Conservation (phyloP, 35 echinoderm and acorn worm genomes). For the Strongylocentrotus purpuratus region DNA sequence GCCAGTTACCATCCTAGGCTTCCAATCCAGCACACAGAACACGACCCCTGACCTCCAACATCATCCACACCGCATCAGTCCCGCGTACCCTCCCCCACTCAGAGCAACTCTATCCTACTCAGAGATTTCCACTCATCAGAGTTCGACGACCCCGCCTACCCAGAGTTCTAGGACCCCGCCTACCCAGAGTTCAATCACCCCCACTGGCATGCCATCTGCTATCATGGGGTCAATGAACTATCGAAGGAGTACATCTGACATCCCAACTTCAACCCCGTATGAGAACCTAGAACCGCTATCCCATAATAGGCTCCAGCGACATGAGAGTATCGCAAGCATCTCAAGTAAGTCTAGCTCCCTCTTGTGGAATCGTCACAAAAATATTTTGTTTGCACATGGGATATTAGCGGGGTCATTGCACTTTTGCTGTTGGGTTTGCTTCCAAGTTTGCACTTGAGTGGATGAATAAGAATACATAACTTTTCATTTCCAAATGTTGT, state of each 20-base stretch:
- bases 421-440: neutral
- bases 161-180: neutral
- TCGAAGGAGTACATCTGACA: conserved; percentile 55
- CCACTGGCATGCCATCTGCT: conserved; percentile 14
- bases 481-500: neutral
- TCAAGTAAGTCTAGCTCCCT: conserved; percentile 36
- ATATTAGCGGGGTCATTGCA: neutral
- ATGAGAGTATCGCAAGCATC: conserved; percentile 22
- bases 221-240: conserved; percentile 26
- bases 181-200: neutral
- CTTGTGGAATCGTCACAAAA: neutral
- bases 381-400: neutral
- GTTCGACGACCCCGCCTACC: neutral
- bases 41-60: conserved; percentile 13
- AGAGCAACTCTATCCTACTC: conserved; percentile 84
- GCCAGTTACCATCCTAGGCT: neutral
- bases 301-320: neutral
- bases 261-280: conserved; percentile 55
- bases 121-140: conserved; percentile 43
- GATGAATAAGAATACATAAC: neutral
- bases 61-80: conserved; percentile 46
- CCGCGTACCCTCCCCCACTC: conserved; percentile 78
- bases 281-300: neutral
- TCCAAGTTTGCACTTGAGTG: neutral
- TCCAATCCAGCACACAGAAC: conserved; percentile 18